phyloP scores from a whole-genome alignment of 2,797 vertebrate species.

The Rhynchotus rufescens region DNA sequence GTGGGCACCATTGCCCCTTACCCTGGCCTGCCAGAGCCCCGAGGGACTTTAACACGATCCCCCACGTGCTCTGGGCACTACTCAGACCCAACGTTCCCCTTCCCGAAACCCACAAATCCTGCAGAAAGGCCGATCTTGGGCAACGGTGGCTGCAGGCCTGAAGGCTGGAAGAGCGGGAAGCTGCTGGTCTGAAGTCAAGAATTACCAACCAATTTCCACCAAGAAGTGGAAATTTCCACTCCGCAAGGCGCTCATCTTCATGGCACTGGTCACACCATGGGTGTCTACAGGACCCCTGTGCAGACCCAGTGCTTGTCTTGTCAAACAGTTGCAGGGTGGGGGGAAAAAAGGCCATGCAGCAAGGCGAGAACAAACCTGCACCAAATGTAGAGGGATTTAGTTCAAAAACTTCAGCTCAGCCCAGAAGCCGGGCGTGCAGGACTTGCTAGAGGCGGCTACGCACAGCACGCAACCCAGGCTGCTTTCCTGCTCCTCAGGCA shows the following conservation, averaged over 20 bases:
- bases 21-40: rapidly evolving
- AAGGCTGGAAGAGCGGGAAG: not conserved
- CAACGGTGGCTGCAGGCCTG: not conserved
- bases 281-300: not conserved
- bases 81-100: not conserved
- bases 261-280: not conserved
- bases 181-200: not conserved
- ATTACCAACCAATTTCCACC: too few species aligned
- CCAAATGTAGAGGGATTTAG: not conserved
- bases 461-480: not conserved
- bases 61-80: not conserved
- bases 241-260: not conserved
- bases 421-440: not conserved
- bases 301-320: not conserved
- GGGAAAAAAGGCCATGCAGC: not conserved
- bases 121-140: not conserved
- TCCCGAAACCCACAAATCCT: not conserved
- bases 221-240: not conserved
- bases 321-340: rapidly evolving
- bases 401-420: not conserved
- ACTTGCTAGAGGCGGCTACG: not conserved
- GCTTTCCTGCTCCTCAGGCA: not conserved
- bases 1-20: not conserved
- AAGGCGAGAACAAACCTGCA: not conserved
- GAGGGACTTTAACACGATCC: not conserved